Evolutionary conservation across 2,797 vertebrate species (phyloP), one percentile per base, ranked within the genome.

Genomic region (Phrynocephalus vlangalii): DNA sequence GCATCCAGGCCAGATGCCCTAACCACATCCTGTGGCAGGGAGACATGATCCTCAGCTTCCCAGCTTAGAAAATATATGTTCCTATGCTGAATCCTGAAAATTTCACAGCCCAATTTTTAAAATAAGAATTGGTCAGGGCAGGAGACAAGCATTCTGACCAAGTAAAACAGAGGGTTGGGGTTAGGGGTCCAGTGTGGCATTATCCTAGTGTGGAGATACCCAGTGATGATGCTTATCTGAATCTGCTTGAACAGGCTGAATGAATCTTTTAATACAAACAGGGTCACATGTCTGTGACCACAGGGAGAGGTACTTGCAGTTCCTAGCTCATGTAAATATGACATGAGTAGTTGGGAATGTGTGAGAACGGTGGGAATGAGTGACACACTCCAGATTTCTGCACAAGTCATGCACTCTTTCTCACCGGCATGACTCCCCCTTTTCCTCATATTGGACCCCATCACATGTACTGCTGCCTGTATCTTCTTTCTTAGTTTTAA

Each of bases 401-500:
- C 56, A n/a, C 26, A 26, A 13, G 75, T 56, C 68, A 48, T 84
- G 15, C 71, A 66, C 16, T 33, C 76, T 81, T 33, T 1, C 60
- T 24, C 56, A 80, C n/a, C 68, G 28, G 60, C 56, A 3, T 30
- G 52, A 82, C 66, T 50, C 66, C 2, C 24, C 10, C 10, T 33
- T 28, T 44, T 30, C 9, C 60, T 63, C 60, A 63, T 63, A 13
- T 63, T 63, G 60, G 60, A 67, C 38, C 1, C 16, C 56, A 72
- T 73, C 38, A 11, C 28, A 75, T 22, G 15, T 72, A 75, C 48
- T 24, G 26, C 26, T 82, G 9, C 16, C 26, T 79, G 33, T 77
- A 7, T 76, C 44, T 68, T 67, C 60, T 87, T 87, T 82, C 52
- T 48, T 81, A 63, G 60, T 56, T 52, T 76, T 56, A 85, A 24